These are phyloP conservation scores for Panzeria rudis DNA, from an alignment of 2,888 invertebrate species.

Conservation along the genomic window DNA sequence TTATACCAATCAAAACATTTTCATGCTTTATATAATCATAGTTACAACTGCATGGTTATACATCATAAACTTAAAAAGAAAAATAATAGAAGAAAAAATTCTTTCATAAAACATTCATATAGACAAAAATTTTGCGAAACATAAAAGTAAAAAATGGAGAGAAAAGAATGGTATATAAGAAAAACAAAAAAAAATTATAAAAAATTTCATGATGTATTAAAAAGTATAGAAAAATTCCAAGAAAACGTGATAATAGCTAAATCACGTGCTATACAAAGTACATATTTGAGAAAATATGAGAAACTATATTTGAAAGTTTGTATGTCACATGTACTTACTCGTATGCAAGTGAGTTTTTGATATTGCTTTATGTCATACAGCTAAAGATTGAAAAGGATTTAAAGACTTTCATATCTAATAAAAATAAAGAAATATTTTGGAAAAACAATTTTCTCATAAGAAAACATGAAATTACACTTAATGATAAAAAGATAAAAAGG, in stretches of 20 bases:
- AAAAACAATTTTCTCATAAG: slow-evolving; percentile 1
- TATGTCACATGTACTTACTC: neutral
- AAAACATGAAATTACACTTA: slow-evolving; percentile 11
- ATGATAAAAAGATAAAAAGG: neutral
- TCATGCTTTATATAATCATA: slow-evolving; percentile 59
- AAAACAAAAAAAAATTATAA: slow-evolving; percentile 28
- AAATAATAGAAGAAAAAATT: neutral
- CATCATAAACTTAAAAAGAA: slow-evolving; percentile 31
- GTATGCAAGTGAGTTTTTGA: neutral
- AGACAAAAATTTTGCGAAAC: slow-evolving; percentile 39
- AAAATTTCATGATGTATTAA: slow-evolving; percentile 41
- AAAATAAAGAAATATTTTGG: neutral
- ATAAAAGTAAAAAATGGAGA: slow-evolving; percentile 42
- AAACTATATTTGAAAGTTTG: slow-evolving; percentile 3
- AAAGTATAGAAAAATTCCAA: slow-evolving; percentile 13
- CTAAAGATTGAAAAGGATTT: slow-evolving; percentile 29
- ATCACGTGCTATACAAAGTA: slow-evolving; percentile 62
- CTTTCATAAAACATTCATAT: neutral
- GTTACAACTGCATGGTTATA: slow-evolving; percentile 38
- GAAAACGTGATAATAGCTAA: slow-evolving; percentile 71
- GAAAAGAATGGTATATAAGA: neutral
- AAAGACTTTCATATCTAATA: neutral
- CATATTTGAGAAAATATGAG: slow-evolving; percentile 2
- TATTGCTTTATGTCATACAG: neutral
- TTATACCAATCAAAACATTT: slow-evolving; percentile 55